Conservation (phyloP, 2,113 vertebrate genomes). For the Gambusia holbrooki region DNA sequence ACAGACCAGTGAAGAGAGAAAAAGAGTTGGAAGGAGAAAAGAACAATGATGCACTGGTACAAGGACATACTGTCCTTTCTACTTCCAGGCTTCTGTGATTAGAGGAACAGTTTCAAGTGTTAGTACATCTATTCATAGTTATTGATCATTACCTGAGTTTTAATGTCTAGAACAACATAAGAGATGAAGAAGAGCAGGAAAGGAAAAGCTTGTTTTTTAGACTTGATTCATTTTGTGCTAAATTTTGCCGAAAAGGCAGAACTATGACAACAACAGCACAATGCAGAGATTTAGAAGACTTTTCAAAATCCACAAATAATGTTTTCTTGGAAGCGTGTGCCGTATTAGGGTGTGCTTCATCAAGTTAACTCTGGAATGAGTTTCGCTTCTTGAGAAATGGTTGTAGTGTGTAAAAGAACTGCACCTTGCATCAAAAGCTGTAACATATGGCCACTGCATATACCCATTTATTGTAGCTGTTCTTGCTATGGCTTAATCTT, state of each 20-base stretch:
- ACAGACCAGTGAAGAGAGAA: neutral
- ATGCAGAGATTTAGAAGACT: neutral
- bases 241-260: neutral
- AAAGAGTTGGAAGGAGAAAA: neutral
- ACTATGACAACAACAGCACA: too few relatives aligned
- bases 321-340: neutral
- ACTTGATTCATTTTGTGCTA: neutral
- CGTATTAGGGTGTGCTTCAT: neutral
- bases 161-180: neutral
- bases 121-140: neutral
- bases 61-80: neutral
- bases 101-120: neutral
- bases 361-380: neutral
- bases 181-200: neutral
- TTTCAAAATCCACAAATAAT: neutral
- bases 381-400: neutral
- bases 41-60: neutral
- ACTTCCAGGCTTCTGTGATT: neutral
- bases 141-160: neutral
- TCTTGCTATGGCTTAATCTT: too few relatives aligned
- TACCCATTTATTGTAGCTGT: too few relatives aligned
- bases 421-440: neutral
- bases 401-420: neutral
- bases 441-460: neutral
- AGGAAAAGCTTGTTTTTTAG: neutral